Evolutionary conservation across 1,140 invertebrate species (phyloP).

Genomic region (Drosophila burlai): DNA sequence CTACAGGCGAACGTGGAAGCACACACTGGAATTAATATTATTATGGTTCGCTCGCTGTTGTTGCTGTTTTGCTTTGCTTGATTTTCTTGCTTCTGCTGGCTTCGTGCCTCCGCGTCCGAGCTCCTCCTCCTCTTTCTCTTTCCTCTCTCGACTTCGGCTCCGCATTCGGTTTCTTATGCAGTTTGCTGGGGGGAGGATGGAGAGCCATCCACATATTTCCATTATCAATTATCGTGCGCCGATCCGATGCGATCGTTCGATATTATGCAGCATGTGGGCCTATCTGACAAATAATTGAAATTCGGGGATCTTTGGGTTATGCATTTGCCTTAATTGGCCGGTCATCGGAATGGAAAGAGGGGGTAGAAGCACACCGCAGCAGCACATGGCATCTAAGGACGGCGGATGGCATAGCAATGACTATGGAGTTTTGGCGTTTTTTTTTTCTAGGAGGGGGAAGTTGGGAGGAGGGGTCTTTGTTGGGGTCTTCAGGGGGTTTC

Average conservation of each 20-base stretch:
- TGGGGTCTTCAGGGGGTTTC: conserved; percentile 47
- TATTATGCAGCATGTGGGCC: conserved; percentile 74
- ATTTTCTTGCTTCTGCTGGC: conserved; percentile 55
- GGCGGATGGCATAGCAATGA: conserved; percentile 27
- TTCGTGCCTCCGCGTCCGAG: conserved; percentile 61
- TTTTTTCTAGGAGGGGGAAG: background rate
- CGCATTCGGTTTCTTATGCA: conserved; percentile 70
- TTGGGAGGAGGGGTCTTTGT: background rate
- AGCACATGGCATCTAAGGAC: conserved; percentile 51
- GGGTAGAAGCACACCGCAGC: background rate
- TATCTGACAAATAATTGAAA: conserved; percentile 71
- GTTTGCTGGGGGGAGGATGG: conserved; percentile 11
- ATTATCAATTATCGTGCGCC: conserved; percentile 75
- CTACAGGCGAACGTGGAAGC: conserved; percentile 71
- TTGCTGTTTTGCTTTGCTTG: conserved; percentile 71
- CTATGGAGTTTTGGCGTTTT: conserved; percentile 8
- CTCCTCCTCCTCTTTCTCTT: conserved; percentile 26
- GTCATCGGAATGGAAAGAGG: conserved; percentile 35
- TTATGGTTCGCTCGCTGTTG: conserved; percentile 67
- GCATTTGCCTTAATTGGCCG: conserved; percentile 68
- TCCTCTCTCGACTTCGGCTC: conserved; percentile 10
- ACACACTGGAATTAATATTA: conserved; percentile 84
- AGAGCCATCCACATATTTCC: conserved; percentile 52
- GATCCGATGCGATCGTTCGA: conserved; percentile 61
- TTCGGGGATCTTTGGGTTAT: conserved; percentile 51